Percentiles rank a stretch among this genome's conserved stretches.
Evolutionary conservation across 2,113 vertebrate genomes (phyloP).

Genomic region (Leucopsar rothschildi): DNA sequence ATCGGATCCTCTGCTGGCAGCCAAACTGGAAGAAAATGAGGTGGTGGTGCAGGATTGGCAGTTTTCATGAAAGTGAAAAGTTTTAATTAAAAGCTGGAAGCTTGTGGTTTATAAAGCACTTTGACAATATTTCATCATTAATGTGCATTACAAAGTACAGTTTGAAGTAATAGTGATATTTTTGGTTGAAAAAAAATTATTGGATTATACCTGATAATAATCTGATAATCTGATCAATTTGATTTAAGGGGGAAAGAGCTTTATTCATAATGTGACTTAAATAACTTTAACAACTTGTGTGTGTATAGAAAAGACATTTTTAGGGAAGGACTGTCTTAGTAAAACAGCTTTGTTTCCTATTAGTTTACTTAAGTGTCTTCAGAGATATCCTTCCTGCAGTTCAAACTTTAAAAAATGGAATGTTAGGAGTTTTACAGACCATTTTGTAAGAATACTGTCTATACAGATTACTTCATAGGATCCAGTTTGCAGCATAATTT

Average conservation of each 20-base stretch:
- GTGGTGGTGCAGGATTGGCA: too few species aligned
- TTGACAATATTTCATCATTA: neutral
- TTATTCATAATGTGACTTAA: neutral
- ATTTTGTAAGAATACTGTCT: neutral
- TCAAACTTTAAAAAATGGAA: neutral
- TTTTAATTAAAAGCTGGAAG: neutral
- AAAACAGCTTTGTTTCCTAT: neutral
- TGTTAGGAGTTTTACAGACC: neutral
- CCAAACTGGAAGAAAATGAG: fast-evolving
- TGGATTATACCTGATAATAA: neutral
- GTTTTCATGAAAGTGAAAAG: neutral
- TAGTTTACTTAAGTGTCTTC: neutral
- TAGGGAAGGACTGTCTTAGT: neutral
- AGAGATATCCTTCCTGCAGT: neutral
- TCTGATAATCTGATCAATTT: neutral
- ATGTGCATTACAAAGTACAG: neutral
- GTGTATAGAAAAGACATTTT: neutral
- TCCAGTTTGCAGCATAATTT: neutral
- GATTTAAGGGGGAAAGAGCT: neutral
- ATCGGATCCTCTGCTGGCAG: neutral
- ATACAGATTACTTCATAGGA: fast-evolving
- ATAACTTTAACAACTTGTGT: neutral
- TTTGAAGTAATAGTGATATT: neutral
- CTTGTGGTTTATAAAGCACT: neutral
- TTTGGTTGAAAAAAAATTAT: neutral